Percentiles rank a stretch among this genome's conserved stretches.
phyloP scores from a whole-genome alignment of 2,797 vertebrate species.

The Parambassis ranga region DNA sequence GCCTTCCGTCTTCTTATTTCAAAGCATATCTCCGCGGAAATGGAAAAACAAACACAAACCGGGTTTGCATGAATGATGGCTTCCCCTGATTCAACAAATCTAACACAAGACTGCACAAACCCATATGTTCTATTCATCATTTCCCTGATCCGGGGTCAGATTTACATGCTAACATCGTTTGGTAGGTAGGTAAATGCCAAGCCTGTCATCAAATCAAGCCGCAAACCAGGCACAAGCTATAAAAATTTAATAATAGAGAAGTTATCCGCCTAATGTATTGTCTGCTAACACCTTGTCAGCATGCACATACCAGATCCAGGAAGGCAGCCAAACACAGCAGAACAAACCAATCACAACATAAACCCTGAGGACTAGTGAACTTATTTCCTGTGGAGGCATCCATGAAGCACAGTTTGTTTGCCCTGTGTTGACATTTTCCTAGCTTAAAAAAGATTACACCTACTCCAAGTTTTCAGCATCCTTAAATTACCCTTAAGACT shows the following conservation, averaged over 20 bases:
- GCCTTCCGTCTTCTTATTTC: slow-evolving; percentile 40
- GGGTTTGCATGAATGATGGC: slow-evolving; percentile 25
- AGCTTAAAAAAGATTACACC: slow-evolving; percentile 33
- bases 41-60: slow-evolving; percentile 55
- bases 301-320: slow-evolving; percentile 42
- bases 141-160: slow-evolving; percentile 15
- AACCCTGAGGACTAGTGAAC: slow-evolving; percentile 29
- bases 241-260: slow-evolving; percentile 29
- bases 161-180: slow-evolving; percentile 9
- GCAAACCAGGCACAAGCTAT: slow-evolving; percentile 5
- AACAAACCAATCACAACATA: slow-evolving; percentile 29
- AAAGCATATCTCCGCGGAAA: slow-evolving; percentile 48
- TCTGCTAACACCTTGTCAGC: slow-evolving; percentile 52
- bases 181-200: slow-evolving; percentile 21
- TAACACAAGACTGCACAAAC: slow-evolving; percentile 10
- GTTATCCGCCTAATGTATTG: slow-evolving; percentile 17
- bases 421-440: slow-evolving; percentile 23
- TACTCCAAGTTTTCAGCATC: slow-evolving; percentile 28
- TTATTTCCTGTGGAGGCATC: slow-evolving; percentile 38
- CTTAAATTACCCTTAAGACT: background rate
- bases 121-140: slow-evolving; percentile 46
- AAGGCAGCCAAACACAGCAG: slow-evolving; percentile 28
- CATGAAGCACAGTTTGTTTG: slow-evolving; percentile 48
- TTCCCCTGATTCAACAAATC: slow-evolving; percentile 28
- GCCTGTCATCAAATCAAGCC: slow-evolving; percentile 28